Evolutionary conservation across 1,140 invertebrate species (phyloP), one percentile per base, ranked within the genome.

Genomic region (Apis laboriosa): DNA sequence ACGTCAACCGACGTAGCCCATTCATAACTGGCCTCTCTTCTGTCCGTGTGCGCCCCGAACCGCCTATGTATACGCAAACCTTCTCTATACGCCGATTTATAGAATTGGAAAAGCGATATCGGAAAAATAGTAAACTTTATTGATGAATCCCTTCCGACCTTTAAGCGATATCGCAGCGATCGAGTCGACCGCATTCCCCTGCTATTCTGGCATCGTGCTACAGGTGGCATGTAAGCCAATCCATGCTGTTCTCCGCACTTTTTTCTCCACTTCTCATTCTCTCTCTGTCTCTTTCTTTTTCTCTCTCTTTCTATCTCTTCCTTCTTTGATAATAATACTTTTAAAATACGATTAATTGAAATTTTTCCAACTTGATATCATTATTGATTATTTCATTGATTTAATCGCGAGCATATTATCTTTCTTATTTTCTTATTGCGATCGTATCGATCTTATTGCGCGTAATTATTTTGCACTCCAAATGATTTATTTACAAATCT

Each of bases 41-140:
- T 71, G 55, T 56, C 73, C 76, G 34, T 67, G 72, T 66, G 63
- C 71, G 63, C 17, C 71, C 43, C 58, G 68, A 11, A 63, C 61
- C 74, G 49, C 43, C 74, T 64, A 63, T 77, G 77, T 76, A 84
- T 64, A 78, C 72, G 58, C 76, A 55, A 87, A 72, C 68, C 77
- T 70, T 55, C 71, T 51, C 73, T 66, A 56, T 64, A 88, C 86
- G 84, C 83, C 87, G 87, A 88, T 88, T 87, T 88, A 88, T 88
- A 88, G 86, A 88, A 87, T 88, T 88, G 86, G 86, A 88, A 87
- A 87, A 88, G 79, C 87, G 87, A 88, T 88, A 88, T 88, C 87
- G 87, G 87, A 88, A 88, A 88, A 88, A 88, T 88, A 88, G 87
- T 88, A 88, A 88, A 88, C 84, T 88, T 88, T 87, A 88, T 88